Percentiles rank a stretch among this genome's conserved stretches.
These are phyloP conservation scores for Cyprinodon tularosa DNA, from an alignment of 2,113 vertebrate genomes.

Conservation along the genomic window DNA sequence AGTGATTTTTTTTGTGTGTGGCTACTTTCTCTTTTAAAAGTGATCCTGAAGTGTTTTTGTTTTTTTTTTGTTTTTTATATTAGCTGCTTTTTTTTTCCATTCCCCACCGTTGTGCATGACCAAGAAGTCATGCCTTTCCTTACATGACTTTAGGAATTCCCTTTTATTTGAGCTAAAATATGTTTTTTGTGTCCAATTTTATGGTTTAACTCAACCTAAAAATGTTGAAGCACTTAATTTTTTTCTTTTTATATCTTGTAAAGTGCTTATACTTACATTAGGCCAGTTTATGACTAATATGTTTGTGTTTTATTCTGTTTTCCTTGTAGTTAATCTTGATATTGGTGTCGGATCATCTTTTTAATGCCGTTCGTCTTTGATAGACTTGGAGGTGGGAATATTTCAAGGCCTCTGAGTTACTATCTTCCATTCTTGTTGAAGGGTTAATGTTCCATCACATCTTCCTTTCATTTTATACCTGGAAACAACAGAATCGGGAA, in stretches of 20 bases:
- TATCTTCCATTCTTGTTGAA: too few species aligned
- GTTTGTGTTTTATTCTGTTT: not conserved
- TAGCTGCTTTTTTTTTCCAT: too few species aligned
- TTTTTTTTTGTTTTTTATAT: not conserved
- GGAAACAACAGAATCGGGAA: too few species aligned
- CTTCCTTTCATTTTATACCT: too few species aligned
- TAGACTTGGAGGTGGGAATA: too few species aligned
- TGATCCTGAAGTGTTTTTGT: not conserved
- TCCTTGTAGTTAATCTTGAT: not conserved
- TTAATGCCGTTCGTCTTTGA: not conserved
- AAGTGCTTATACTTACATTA: not conserved
- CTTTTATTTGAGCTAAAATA: not conserved
- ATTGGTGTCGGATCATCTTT: too few species aligned
- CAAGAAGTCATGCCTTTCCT: not conserved
- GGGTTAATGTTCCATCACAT: too few species aligned
- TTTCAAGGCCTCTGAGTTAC: too few species aligned
- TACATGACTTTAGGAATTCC: not conserved
- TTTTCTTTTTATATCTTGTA: not conserved
- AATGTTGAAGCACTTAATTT: not conserved
- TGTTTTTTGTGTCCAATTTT: not conserved
- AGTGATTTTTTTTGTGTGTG: not conserved
- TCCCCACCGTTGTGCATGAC: not conserved
- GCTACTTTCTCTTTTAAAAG: not conserved
- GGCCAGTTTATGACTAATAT: not conserved
- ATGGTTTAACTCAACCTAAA: not conserved